Conservation (phyloP, 2,888 invertebrate genomes). For the Sinohyriopsis cumingii region DNA sequence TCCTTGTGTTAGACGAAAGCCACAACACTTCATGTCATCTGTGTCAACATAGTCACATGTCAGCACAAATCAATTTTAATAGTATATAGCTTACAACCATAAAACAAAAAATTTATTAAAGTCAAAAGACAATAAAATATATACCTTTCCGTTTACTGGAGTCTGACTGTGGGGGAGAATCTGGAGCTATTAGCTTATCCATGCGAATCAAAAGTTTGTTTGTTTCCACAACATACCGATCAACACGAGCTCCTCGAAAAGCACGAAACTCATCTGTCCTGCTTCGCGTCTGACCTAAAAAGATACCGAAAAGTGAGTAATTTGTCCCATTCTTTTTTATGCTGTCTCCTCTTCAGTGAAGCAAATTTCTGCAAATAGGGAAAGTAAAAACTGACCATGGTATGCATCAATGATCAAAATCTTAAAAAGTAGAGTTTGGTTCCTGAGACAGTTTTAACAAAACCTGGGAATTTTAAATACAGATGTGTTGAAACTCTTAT, state of each 20-base stretch:
- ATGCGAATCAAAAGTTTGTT: constrained; percentile 95
- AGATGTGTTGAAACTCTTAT: no score
- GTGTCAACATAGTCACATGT: no score
- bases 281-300: constrained; percentile 76
- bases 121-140: no score
- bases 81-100: background rate
- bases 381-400: no score
- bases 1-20: no score
- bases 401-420: no score
- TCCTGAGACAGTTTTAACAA: no score
- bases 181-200: constrained; percentile 85
- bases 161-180: constrained; percentile 81
- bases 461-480: no score
- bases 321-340: background rate
- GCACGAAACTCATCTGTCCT: constrained; percentile 85
- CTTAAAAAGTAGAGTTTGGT: no score
- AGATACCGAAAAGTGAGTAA: background rate
- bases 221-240: constrained; percentile 93
- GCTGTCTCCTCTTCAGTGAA: background rate
- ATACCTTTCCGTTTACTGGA: constrained; percentile 70
- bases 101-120: no score
- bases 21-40: no score
- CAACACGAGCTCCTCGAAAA: constrained; percentile 80
- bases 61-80: background rate
- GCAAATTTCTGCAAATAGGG: no score